Evolutionary conservation across 2,113 vertebrate species (phyloP).

Genomic region (Neoarius graeffei): DNA sequence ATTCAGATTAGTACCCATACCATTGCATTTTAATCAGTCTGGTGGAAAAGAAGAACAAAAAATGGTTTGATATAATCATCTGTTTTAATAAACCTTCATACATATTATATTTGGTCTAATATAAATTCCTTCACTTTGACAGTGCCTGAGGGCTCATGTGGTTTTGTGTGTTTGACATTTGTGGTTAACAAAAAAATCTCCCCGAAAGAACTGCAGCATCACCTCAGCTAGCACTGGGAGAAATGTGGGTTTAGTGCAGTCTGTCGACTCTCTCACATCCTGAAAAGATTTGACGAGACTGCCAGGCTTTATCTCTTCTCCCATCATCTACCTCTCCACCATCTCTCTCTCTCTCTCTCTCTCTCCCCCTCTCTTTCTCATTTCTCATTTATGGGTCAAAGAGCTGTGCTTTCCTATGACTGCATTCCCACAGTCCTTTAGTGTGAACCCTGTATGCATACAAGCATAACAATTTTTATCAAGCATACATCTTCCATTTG

Average conservation of each 20-base stretch:
- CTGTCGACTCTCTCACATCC: slow-evolving; percentile 32
- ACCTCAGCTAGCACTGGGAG: background rate
- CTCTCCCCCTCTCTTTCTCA: background rate
- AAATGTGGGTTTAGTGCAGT: background rate
- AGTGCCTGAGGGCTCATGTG: background rate
- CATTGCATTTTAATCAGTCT: background rate
- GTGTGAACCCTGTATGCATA: slow-evolving; percentile 7
- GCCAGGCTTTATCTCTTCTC: slow-evolving; percentile 34
- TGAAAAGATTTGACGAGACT: slow-evolving; percentile 45
- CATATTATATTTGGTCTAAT: background rate
- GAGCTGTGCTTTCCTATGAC: slow-evolving; percentile 36
- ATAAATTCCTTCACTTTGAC: background rate
- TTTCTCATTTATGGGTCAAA: slow-evolving; percentile 1
- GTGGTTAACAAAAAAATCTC: background rate
- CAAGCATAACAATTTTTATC: background rate
- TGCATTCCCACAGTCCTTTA: slow-evolving; percentile 35
- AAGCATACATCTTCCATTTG: background rate
- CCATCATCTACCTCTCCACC: slow-evolving; percentile 16
- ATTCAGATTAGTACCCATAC: background rate
- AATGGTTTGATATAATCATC: background rate
- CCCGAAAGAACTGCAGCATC: background rate
- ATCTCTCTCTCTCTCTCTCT: background rate
- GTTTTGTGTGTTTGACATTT: slow-evolving; percentile 9
- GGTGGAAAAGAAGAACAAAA: background rate
- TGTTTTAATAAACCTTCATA: background rate